Percentiles rank a stretch among this genome's conserved stretches.
Conservation (phyloP, 1,140 invertebrate genomes). For the Saccostrea echinata region DNA sequence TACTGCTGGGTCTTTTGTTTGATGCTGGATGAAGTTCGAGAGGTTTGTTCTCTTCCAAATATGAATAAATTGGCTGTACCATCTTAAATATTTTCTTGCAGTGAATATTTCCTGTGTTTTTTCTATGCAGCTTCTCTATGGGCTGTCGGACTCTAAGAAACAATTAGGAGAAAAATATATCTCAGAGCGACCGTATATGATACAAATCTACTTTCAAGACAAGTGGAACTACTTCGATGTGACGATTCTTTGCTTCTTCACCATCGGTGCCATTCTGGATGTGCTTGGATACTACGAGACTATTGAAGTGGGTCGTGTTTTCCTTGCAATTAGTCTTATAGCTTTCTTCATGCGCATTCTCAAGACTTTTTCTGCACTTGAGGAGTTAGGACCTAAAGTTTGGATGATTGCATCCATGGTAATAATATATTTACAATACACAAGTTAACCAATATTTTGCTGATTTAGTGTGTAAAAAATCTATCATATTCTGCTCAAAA, state of each 20-base stretch:
- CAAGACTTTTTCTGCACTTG: slow-evolving; percentile 11
- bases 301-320: not conserved
- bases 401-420: slow-evolving; percentile 33
- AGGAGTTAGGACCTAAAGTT: slow-evolving; percentile 32
- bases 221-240: slow-evolving; percentile 37
- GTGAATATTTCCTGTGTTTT: not conserved
- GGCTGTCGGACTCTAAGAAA: not conserved
- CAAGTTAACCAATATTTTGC: too few species aligned
- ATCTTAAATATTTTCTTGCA: not conserved
- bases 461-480: too few species aligned
- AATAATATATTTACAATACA: not conserved
- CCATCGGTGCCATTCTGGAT: not conserved
- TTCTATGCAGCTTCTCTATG: not conserved
- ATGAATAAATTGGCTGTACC: not conserved
- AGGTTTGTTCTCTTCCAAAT: slow-evolving; percentile 72
- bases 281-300: not conserved
- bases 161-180: not conserved
- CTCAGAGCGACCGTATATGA: not conserved
- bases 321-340: not conserved
- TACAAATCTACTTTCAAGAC: slow-evolving; percentile 57
- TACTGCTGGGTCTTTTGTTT: slow-evolving; percentile 80
- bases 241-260: slow-evolving; percentile 20
- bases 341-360: slow-evolving; percentile 38
- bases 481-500: too few species aligned
- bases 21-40: slow-evolving; percentile 79